These are phyloP conservation scores for Aphelenchoides bicaudatus DNA, from an alignment of 2,888 invertebrate genomes.

Conservation along the genomic window DNA sequence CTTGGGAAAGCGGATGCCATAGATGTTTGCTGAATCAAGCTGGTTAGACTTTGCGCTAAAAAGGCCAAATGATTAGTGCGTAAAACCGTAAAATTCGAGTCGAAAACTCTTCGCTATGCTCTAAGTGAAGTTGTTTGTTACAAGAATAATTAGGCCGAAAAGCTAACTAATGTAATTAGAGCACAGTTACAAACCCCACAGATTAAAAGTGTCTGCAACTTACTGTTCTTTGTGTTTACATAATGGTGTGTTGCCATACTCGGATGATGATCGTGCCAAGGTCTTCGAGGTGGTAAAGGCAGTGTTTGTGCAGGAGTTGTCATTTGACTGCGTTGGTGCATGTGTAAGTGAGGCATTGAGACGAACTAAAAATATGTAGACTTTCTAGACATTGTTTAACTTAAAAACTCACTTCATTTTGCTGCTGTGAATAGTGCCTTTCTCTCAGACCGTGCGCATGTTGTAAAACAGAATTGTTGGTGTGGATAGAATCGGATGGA, in stretches of 20 bases:
- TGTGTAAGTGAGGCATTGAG: slow-evolving; percentile 15
- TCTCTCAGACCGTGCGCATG: slow-evolving; percentile 3
- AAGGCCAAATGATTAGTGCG: background rate
- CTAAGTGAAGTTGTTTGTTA: background rate
- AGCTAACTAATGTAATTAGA: too few species aligned
- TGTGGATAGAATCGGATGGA: slow-evolving; percentile 14
- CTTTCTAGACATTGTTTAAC: too few species aligned
- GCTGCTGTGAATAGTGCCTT: slow-evolving; percentile 4
- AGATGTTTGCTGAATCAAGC: slow-evolving; percentile 19
- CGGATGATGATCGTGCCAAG: background rate
- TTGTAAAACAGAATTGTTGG: background rate
- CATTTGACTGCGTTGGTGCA: slow-evolving; percentile 13
- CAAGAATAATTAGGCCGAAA: slow-evolving; percentile 1
- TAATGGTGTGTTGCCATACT: slow-evolving; percentile 7
- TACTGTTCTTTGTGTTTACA: slow-evolving; percentile 15
- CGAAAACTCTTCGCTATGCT: slow-evolving; percentile 4
- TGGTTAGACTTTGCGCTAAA: slow-evolving; percentile 19
- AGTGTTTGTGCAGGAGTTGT: slow-evolving; percentile 18
- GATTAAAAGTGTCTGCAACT: background rate
- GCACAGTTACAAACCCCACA: background rate
- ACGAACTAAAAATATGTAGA: slow-evolving; percentile 1
- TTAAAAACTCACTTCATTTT: too few species aligned
- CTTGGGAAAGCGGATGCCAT: slow-evolving; percentile 19
- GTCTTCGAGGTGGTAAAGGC: slow-evolving; percentile 13
- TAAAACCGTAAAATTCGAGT: background rate